Conservation (phyloP, 2,797 vertebrate genomes). For the Acomys russatus region DNA sequence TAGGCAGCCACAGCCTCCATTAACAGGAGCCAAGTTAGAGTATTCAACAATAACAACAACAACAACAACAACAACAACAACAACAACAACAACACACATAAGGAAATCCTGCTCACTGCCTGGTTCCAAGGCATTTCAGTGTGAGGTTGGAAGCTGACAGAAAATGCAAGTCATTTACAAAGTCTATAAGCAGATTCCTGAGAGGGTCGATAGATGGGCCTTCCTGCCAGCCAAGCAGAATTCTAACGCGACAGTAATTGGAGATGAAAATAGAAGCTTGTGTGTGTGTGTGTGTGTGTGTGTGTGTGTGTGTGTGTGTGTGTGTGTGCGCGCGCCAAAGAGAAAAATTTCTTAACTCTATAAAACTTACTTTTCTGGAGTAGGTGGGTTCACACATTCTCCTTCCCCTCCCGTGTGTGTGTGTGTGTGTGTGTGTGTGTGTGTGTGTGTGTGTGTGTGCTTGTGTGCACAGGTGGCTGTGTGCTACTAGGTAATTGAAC, state of each 20-base stretch:
- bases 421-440: neutral
- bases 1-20: neutral
- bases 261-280: neutral
- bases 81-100: neutral
- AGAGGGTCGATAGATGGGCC: neutral
- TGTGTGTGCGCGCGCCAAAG: neutral
- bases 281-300: too few relatives aligned
- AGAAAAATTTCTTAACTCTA: neutral
- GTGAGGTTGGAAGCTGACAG: slow-evolving; percentile 7
- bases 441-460: neutral
- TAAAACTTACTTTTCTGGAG: slow-evolving; percentile 38
- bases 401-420: neutral
- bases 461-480: neutral
- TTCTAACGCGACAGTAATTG: slow-evolving; percentile 10
- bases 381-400: neutral
- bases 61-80: slow-evolving; percentile 25
- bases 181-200: neutral
- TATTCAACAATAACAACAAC: neutral
- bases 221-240: neutral
- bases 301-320: too few relatives aligned
- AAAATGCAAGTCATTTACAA: slow-evolving; percentile 16
- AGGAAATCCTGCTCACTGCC: neutral
- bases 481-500: neutral
- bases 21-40: slow-evolving; percentile 18
- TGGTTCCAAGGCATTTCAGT: slow-evolving; percentile 6